Evolutionary conservation across 2,888 invertebrate genomes (phyloP), one percentile per base, ranked within the genome.

Genomic region (Oscheius sp.): DNA sequence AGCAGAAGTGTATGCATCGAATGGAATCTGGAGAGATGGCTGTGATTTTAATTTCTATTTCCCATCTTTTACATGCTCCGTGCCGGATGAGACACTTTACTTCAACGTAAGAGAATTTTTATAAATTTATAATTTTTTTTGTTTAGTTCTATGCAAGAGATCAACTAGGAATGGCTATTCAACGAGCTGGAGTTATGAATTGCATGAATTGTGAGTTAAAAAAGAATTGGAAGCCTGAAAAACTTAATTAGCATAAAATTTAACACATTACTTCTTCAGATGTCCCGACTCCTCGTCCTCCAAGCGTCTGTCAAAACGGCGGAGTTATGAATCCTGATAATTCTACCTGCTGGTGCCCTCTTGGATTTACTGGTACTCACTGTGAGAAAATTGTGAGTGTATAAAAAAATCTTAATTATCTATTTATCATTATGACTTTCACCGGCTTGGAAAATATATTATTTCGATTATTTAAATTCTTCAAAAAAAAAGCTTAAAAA

Each of bases 31-130:
- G 70, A 74, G 82, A 47, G 75, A 74, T 44, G 76, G 70, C 30
- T 82, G 82, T 65, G 41, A 65, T n/a, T 80, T 69, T 68, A 65
- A 75, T 61, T 77, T 80, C 73, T 80, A 75, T 56, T 82, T 82
- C 73, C 74, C 75, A n/a, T 74, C 78, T 38, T 77, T 77, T 70
- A 69, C 72, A 3, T 82, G 82, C 65, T 59, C 67, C 2, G 62
- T 69, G 26, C 70, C 73, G 2, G 71, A 78, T 47, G 77, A 80
- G 49, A 64, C 69, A n/a, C 73, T 82, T 44, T 80, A 81, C 68
- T 81, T 78, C 69, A 80, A 80, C 51, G 71, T 77, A 9, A 69
- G 59, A 5, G 30, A 2, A 59, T 22, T 22, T 33, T 14, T 3
- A 24, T 2, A 30, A 3, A 30, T 20, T 28, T 30, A 59, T 59